These are phyloP conservation scores for Leptodactylus fuscus DNA, from an alignment of 2,113 vertebrate species.

Conservation along the genomic window DNA sequence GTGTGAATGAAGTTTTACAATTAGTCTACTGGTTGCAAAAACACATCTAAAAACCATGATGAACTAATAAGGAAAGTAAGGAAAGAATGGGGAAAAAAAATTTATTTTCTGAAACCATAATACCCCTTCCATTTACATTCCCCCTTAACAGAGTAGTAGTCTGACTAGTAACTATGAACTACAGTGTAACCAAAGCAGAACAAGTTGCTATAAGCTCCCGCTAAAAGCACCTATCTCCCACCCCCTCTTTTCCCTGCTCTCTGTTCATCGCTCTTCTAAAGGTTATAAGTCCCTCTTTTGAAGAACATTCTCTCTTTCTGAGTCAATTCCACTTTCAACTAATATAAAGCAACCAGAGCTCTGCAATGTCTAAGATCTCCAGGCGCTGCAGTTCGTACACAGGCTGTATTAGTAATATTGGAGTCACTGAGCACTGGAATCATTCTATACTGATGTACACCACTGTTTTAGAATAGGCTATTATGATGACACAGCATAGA, in stretches of 20 bases:
- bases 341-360: not conserved
- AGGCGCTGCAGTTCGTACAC: not conserved
- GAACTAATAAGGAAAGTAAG: too few relatives aligned
- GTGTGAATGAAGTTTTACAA: too few relatives aligned
- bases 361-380: not conserved
- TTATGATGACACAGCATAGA: not conserved
- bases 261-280: not conserved
- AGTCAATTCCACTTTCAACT: not conserved
- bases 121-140: not conserved
- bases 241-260: not conserved
- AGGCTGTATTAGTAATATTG: not conserved
- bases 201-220: not conserved
- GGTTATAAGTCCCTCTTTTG: constrained; percentile 1
- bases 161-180: not conserved
- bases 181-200: not conserved
- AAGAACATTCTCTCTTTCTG: not conserved
- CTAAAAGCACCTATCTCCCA: not conserved
- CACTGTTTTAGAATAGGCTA: not conserved
- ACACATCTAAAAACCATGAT: too few relatives aligned
- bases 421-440: not conserved
- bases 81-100: too few relatives aligned
- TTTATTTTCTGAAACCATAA: not conserved
- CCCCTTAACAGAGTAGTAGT: not conserved
- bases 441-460: not conserved
- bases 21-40: too few relatives aligned